phyloP scores from a whole-genome alignment of 2,888 invertebrate species.

The Clistopyga incitator region DNA sequence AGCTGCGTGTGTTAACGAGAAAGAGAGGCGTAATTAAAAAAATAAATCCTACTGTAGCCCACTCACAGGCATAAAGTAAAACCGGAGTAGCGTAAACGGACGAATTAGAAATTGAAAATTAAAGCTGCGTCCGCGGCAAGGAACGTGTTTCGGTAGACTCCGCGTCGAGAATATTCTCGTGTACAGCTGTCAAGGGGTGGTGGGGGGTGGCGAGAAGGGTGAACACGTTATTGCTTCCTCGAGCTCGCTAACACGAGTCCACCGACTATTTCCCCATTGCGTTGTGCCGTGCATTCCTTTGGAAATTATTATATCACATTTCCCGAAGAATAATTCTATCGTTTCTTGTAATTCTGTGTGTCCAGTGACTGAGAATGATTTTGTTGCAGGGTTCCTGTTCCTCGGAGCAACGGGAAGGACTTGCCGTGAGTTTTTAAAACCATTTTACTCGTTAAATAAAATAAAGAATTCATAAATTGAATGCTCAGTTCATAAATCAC shows the following conservation, averaged over 20 bases:
- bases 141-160: conserved; percentile 33
- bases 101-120: conserved; percentile 76
- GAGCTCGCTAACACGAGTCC: conserved; percentile 46
- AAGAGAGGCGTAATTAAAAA: conserved; percentile 63
- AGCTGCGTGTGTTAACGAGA: conserved; percentile 50
- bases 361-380: conserved; percentile 6
- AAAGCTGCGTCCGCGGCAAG: conserved; percentile 28
- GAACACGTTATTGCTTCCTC: conserved; percentile 54
- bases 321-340: conserved; percentile 45
- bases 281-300: conserved; percentile 35
- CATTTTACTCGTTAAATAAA: neutral
- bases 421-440: neutral
- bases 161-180: conserved; percentile 11
- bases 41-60: conserved; percentile 24
- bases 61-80: conserved; percentile 11
- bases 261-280: conserved; percentile 52
- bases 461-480: no score
- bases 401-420: neutral
- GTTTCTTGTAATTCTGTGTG: neutral
- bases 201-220: conserved; percentile 11
- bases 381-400: neutral
- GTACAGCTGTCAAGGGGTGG: conserved; percentile 44
- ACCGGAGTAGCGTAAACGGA: conserved; percentile 65
- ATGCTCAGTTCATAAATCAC: no score
- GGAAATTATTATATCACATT: conserved; percentile 21